Evolutionary conservation across 2,113 vertebrate genomes (phyloP), one percentile per base, ranked within the genome.

Genomic region (Baryphthengus martii): DNA sequence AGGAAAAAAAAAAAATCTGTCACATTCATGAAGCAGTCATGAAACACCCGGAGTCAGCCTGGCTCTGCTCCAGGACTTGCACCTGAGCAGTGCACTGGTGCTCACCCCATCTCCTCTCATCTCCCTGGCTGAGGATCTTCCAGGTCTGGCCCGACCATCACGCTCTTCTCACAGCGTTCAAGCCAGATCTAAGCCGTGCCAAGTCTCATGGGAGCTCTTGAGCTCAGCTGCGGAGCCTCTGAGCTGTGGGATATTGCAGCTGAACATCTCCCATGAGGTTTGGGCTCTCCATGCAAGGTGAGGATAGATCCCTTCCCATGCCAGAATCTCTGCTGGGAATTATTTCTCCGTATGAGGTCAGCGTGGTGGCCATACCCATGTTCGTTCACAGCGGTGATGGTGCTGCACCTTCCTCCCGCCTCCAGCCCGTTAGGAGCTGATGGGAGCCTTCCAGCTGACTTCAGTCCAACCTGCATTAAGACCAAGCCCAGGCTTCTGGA

Each of bases 31-130:
- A 90, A 79, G 59, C 18, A 61, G n/a, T 7, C 17, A 3, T 33
- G 31, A 33, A 78, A 40, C 4, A 1, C 29, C 13, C 11, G 42
- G 68, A 24, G 33, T 39, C 25, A 78, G 58, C 18, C 19, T 59
- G 67, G 44, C 5, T 25, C 5, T 66, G 50, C 52, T 81, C 23
- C 70, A 61, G 52, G 42, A 33, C n/a, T 39, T 29, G 50, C 74
- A 39, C 28, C 11, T 4, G 61, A 79, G 53, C 53, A 17, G 28
- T 0, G 0, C 1, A 3, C 35, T 4, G 29, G 7, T 35, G 26
- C 20, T 81, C 5, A 1, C 3, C 18, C 49, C n/a, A 19, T 4
- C 29, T 62, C 58, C 31, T 35, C n/a, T 29, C 79, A 20, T 15
- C 20, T 75, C 4, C 35, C 42, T 6, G 31, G 26, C 31, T 24